Base-by-base conservation (phyloP, 1,140 invertebrate species). In the Bacillus rossius region DNA sequence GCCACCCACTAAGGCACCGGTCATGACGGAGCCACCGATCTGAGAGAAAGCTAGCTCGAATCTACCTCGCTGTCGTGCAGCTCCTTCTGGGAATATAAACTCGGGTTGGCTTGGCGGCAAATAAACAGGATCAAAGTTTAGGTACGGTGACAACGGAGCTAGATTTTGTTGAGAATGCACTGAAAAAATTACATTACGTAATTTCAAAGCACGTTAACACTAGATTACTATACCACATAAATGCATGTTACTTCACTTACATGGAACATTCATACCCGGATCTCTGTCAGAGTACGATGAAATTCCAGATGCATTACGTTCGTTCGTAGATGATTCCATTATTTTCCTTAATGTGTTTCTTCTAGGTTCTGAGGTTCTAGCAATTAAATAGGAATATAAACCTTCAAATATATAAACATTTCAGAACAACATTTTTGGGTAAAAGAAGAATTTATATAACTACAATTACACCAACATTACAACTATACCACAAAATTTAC, bases 21-120 rank as follows among this genome's bases (percentile, higher is more conserved):
- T 70, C 81, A 94, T 88, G 64, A 87, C 90, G 37, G 88, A 88
- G 65, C 86, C 88, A 65, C 95, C 95, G 67, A 98, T 96, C 72
- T 96, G 91, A 60, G 91, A 91, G 72, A 98, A 92, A 14, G 93
- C 92, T 53, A 95, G 75, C 75, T 94, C 91, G 71, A 94, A 91
- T 51, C 91, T 75, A 22, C 90, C 91, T 73, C 91, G 73, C 62
- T 89, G 85, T 67, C 88, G 85, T 25, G 78, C 80, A n/a, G 84
- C 84, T 50, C 90, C 92, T 75, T 96, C 94, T 29, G 92, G 87
- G 67, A 96, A 93, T 66, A 98, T 92, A 67, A 92, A 97, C 77
- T 97, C 92, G 51, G 93, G 92, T 67, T 94, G 89, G 67, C 81
- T 82, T 67, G 84, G 81, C 42, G 86, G 84, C 60, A 95, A 79